Base-by-base conservation (phyloP, 2,888 invertebrate species). In the Drosophila melanosoma region DNA sequence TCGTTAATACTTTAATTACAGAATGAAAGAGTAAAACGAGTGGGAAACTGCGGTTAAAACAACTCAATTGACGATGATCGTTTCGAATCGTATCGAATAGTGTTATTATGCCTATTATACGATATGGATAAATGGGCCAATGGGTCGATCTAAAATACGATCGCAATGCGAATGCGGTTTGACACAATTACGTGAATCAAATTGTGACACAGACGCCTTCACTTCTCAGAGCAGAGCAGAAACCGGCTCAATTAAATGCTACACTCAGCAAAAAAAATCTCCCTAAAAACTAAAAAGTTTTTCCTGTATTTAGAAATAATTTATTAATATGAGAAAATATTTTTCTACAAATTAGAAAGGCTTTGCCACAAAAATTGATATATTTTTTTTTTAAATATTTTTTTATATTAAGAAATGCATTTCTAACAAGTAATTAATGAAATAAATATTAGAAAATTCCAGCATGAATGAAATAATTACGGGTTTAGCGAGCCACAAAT, bases 211-310 rank as follows among this genome's bases (percentile, higher is more conserved):
- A 66, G 66, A 67, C 78, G 69, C 81, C 81, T 69, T 57, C 78
- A 68, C 40, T 56, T 42, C 49, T 15, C 26, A 49, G 26, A 49
- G 49, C 49, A 49, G 15, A 65, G 5, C 60, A 23, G 29, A 62
- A 54, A 60, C 56, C 68, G 68, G 71, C 71, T 89, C 73, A 81
- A 87, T 86, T 87, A 82, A 83, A 79, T 75, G 69, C 23, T 45
- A 23, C 23, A 45, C 45, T 45, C 15, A 8, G 15, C 23, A 15
- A 45, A 45, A 45, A 45, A 8, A 23, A 7, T 40, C 1, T 23
- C 23, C 7, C 4, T 2, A 23, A 23, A 15, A 45, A 4, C 45
- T 23, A 15, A 3, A 23, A 15, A 7, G 45, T 3, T 45, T 15
- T 23, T 23, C 20, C 15, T 20, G 12, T 20, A 7, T 20, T 20